These are phyloP conservation scores for Cyclophora albipunctata DNA, from an alignment of 2,888 invertebrate species.

Conservation along the genomic window DNA sequence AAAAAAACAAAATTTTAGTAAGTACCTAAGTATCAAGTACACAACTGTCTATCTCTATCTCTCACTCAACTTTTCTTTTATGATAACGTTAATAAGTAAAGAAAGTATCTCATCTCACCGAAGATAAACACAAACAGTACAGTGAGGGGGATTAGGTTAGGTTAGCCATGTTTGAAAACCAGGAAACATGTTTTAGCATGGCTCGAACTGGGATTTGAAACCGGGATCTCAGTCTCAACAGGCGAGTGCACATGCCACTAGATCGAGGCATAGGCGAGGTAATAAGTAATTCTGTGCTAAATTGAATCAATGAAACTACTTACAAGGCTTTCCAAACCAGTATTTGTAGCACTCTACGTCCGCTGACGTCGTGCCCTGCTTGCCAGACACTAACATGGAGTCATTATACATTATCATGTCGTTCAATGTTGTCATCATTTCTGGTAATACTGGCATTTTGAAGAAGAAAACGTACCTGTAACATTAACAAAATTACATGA, in stretches of 20 bases:
- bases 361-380: slow-evolving; percentile 44
- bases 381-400: slow-evolving; percentile 42
- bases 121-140: no score
- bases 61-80: no score
- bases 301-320: slow-evolving; percentile 21
- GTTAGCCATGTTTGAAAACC: no score
- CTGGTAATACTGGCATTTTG: slow-evolving; percentile 72
- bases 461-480: slow-evolving; percentile 77
- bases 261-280: no score
- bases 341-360: slow-evolving; percentile 77
- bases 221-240: no score
- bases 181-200: no score
- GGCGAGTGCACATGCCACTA: no score
- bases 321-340: slow-evolving; percentile 72
- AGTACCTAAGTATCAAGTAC: background rate
- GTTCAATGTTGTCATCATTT: slow-evolving; percentile 58
- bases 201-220: no score
- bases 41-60: background rate
- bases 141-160: no score
- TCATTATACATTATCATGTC: slow-evolving; percentile 53
- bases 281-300: no score
- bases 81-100: no score
- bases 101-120: no score
- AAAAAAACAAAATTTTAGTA: slow-evolving; percentile 5
- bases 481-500: slow-evolving; percentile 1